phyloP scores from a whole-genome alignment of 2,888 invertebrate genomes.

The Andrena chrysosceles region DNA sequence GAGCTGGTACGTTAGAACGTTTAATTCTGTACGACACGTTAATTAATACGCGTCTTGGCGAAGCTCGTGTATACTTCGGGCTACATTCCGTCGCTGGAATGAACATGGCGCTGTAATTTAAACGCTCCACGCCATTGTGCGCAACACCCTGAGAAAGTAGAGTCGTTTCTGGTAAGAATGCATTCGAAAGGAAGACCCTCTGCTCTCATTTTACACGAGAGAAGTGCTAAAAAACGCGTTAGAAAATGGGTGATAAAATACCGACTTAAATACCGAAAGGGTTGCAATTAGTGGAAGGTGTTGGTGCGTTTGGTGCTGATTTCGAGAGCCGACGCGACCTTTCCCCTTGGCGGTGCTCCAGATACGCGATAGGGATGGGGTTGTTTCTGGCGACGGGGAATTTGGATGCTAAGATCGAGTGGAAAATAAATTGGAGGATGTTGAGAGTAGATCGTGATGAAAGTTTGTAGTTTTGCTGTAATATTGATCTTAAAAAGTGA shows the following conservation, averaged over 20 bases:
- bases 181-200: too few relatives aligned
- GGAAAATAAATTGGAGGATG: too few relatives aligned
- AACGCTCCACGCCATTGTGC: too few relatives aligned
- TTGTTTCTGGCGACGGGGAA: background rate
- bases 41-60: constrained; percentile 6
- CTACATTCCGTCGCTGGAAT: too few relatives aligned
- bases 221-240: background rate
- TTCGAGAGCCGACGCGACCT: constrained; percentile 15
- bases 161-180: too few relatives aligned
- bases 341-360: constrained; percentile 34
- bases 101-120: too few relatives aligned
- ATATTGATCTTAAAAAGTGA: too few relatives aligned
- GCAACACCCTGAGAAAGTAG: too few relatives aligned
- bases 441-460: too few relatives aligned
- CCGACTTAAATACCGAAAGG: constrained; percentile 2
- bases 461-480: too few relatives aligned
- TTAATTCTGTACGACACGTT: constrained; percentile 3
- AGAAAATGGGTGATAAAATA: background rate
- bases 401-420: background rate
- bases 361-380: constrained; percentile 10
- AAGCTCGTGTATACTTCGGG: constrained; percentile 15
- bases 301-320: constrained; percentile 33
- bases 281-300: constrained; percentile 45
- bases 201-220: background rate
- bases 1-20: background rate